These are phyloP conservation scores for Quiscalus mexicanus DNA, from an alignment of 2,113 vertebrate species.

Conservation along the genomic window DNA sequence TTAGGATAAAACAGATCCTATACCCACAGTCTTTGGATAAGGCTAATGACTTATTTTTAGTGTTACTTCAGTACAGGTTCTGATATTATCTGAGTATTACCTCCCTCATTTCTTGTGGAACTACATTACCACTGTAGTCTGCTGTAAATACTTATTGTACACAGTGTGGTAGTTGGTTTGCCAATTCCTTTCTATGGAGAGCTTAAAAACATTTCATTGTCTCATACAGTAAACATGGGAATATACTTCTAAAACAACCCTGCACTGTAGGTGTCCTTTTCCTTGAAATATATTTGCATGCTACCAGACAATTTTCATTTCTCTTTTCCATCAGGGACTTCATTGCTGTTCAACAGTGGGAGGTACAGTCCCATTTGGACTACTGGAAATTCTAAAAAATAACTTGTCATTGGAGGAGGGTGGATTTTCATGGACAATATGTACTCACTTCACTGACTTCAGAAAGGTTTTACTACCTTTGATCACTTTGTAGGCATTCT, in stretches of 20 bases:
- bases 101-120: background rate
- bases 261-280: background rate
- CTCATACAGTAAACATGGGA: background rate
- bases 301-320: background rate
- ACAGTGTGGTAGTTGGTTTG: background rate
- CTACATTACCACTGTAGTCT: background rate
- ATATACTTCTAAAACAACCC: background rate
- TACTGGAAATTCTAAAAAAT: background rate
- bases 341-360: background rate
- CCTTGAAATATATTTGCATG: background rate
- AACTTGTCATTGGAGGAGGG: background rate
- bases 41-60: background rate
- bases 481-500: background rate
- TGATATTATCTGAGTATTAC: background rate
- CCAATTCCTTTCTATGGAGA: background rate
- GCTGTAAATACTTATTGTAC: background rate
- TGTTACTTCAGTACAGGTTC: background rate
- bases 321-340: background rate
- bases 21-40: background rate
- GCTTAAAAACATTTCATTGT: background rate
- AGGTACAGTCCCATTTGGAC: background rate
- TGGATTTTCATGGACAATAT: background rate
- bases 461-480: background rate
- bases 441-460: background rate
- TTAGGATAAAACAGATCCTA: background rate